These are phyloP conservation scores for Dryobota labecula DNA, from an alignment of 2,888 invertebrate species.

Conservation along the genomic window DNA sequence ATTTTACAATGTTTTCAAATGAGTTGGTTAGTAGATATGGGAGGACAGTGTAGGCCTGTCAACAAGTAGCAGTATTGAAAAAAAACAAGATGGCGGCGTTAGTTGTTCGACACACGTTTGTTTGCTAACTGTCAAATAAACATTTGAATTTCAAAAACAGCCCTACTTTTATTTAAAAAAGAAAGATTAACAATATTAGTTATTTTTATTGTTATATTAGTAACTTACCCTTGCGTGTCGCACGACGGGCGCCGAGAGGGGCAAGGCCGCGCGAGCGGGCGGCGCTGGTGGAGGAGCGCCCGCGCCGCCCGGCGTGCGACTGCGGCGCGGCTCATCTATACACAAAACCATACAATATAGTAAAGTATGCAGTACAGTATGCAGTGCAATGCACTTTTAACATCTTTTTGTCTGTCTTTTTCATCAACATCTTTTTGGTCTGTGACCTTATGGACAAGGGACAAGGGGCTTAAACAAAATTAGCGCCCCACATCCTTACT, in stretches of 20 bases:
- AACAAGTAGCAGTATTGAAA: too few relatives aligned
- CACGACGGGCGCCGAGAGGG: slow-evolving; percentile 23
- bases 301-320: slow-evolving; percentile 67
- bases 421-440: too few relatives aligned
- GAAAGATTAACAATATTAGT: neutral
- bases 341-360: neutral
- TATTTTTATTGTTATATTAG: neutral
- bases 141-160: neutral
- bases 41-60: too few relatives aligned
- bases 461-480: neutral
- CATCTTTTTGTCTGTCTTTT: too few relatives aligned
- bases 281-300: slow-evolving; percentile 42
- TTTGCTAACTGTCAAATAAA: neutral
- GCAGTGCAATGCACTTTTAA: too few relatives aligned
- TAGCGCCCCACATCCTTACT: neutral
- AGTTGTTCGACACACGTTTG: too few relatives aligned
- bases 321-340: slow-evolving; percentile 69
- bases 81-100: too few relatives aligned
- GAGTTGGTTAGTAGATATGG: too few relatives aligned
- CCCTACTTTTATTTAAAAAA: neutral
- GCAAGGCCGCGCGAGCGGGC: slow-evolving; percentile 18
- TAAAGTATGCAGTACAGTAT: too few relatives aligned
- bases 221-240: slow-evolving; percentile 58
- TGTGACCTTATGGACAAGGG: too few relatives aligned
- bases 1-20: too few relatives aligned